Base-by-base conservation (phyloP, 2,797 vertebrate species). In the Malacoctenus gilli region DNA sequence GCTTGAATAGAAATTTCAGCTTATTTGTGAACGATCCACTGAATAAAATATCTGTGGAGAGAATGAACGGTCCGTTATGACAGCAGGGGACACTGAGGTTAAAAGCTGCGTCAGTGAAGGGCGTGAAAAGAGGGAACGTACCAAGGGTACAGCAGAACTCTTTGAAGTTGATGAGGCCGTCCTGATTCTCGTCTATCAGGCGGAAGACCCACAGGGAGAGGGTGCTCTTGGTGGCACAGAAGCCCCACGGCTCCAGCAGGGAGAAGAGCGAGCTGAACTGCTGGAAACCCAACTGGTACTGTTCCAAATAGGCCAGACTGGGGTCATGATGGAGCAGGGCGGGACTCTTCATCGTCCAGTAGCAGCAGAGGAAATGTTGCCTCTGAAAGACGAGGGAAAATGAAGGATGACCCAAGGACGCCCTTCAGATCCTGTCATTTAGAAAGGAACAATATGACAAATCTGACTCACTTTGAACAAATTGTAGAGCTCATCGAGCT, bases 1-100 rank as follows among this genome's bases (percentile, higher is more conserved):
- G 86, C 84, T 98, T 98, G 91, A 97, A 99, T 80, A 99, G 94
- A 63, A 98, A 90, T 63, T 97, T 98, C 81, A 99, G 92, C 79
- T 96, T 96, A 68, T 98, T 94, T 69, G 95, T 99, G 88, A 99
- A 98, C 40, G 94, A 95, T 75, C 94, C 93, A 36, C 94, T 90
- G 80, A 95, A 97, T 78, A 98, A 88, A 20, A 88, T 90, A 86
- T 98, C 97, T 99, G 89, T 30, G 30, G 75, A 68, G 61, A 72
- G 80, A 82, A 58, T 35, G 83, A 67, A 14, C 28, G 23, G n/a
- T n/a, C 16, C 11, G 15, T 65, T 65, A 41, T 0, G 59, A 11
- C 15, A 49, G n/a, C n/a, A n/a, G n/a, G n/a, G n/a, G n/a, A 31
- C 1, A 3, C 4, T 4, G 12, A 37, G 0, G 14, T 1, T 22